Evolutionary conservation across 2,888 invertebrate genomes (phyloP), one percentile per base, ranked within the genome.

Genomic region (Rotaria socialis): DNA sequence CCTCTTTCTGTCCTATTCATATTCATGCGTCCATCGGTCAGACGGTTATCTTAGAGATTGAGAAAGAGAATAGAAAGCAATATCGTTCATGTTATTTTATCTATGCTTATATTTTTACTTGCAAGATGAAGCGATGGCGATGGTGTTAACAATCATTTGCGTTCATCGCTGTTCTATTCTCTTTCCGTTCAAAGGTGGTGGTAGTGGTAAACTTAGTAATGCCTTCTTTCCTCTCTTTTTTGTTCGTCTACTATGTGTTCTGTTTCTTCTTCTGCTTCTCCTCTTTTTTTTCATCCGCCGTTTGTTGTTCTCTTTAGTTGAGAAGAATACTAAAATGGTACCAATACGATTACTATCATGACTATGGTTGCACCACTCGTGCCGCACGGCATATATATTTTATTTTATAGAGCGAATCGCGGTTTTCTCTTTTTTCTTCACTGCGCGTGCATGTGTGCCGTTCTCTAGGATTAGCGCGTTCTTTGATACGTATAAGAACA

Each of bases 111-210:
- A 35, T 67, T 41, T 67, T 19, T 67, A 67, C 67, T 67, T 35
- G 67, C 16, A 52, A 60, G 67, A 67, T 27, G 67, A 16, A 67
- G 67, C 27, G 41, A 67, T 60, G 27, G 27, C 27, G 60, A 11
- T 67, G 27, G 67, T 67, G 67, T 67, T 67, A 67, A 35, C 35
- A 67, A 67, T 67, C 67, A 67, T 67, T 67, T 14, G 67, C 67
- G 35, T 67, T 67, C 67, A 67, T 19, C 35, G 67, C 35, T 35
- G 35, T 67, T 67, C 67, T 67, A 67, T 67, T 35, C 67, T 41
- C 67, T 67, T 67, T 67, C 67, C 67, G 67, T 67, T 67, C 67
- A 67, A 67, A 67, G 67, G 67, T 67, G 67, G 67, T 67, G 11
- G 27, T 35, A 19, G 67, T 67, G 27, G 35, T 35, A 67, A 67